Evolutionary conservation across 2,113 vertebrate species (phyloP).

Genomic region (Alligator mississippiensis): DNA sequence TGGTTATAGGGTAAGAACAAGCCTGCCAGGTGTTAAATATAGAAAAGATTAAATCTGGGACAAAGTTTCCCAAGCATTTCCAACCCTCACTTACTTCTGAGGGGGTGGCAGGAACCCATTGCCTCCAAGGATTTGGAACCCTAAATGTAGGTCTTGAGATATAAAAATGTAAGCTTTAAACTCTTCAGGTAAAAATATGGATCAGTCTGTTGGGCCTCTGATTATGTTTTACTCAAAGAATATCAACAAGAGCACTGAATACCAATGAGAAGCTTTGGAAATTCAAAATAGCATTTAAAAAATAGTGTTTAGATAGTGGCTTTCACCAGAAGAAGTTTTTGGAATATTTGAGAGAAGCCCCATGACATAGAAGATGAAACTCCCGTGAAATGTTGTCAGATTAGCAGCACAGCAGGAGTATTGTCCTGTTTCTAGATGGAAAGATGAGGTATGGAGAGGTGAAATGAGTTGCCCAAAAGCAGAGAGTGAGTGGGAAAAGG

Average conservation of each 20-base stretch:
- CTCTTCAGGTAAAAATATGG: background rate
- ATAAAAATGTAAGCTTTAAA: background rate
- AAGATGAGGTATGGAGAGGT: background rate
- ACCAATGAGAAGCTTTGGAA: background rate
- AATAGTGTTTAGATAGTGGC: constrained; percentile 1
- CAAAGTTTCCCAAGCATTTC: background rate
- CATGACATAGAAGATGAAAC: background rate
- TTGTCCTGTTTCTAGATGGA: background rate
- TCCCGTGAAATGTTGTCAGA: background rate
- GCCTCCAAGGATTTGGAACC: fast-evolving
- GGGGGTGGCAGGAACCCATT: background rate
- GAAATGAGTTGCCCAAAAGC: background rate
- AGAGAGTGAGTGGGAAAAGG: background rate
- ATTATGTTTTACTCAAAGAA: background rate
- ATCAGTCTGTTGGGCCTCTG: background rate
- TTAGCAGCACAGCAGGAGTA: no score
- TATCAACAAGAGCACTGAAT: background rate
- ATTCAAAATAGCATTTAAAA: background rate
- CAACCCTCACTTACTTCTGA: fast-evolving
- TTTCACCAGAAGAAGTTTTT: background rate
- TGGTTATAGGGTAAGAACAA: fast-evolving
- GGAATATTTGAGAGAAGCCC: background rate
- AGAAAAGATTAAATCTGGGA: background rate
- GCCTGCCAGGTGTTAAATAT: background rate
- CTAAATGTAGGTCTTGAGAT: fast-evolving